Evolutionary conservation across 2,113 vertebrate species (phyloP), one percentile per base, ranked within the genome.

Genomic region (Coptodon bakossiorum): DNA sequence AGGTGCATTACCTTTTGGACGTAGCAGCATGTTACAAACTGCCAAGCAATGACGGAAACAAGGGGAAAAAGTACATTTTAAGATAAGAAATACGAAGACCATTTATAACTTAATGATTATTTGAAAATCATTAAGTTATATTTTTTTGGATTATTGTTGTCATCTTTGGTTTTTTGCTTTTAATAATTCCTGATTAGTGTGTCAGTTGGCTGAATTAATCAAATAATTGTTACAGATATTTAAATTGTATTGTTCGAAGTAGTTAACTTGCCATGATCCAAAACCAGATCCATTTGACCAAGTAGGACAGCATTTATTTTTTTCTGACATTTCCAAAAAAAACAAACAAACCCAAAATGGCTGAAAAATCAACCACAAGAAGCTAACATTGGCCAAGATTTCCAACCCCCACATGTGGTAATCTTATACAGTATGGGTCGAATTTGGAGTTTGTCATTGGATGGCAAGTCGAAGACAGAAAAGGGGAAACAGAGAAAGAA

Each of bases 381-480:
- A 57, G 52, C 17, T 45, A 19, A 54, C 24, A 61, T 54, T 53
- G 52, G 19, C 71, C 84, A 36, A 81, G 73, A 82, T n/a, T 54
- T 82, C 22, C 43, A 73, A n/a, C 34, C 45, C 86, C 63, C 38
- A 17, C 43, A 56, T 34, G 34, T 12, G 7, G 5, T 71, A 80
- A 86, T 85, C 73, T 73, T 38, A 76, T 7, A 34, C 31, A 54
- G 29, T 61, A 19, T 34, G n/a, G 61, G 86, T 50, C 81, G 79
- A 89, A 86, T 86, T 53, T 56, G 13, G 84, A 93, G 89, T 84
- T 78, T 76, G 87, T 88, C 84, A 84, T 52, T 88, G 90, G 88
- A 36, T 38, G 56, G 78, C 27, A 80, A 34, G 68, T 57, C 45
- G 82, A 84, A 91, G 78, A 82, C 57, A 86, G 40, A 82, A 82